Percentiles rank a stretch among this genome's conserved stretches.
Conservation (phyloP, 2,797 vertebrate genomes). For the Sylvilagus floridanus region DNA sequence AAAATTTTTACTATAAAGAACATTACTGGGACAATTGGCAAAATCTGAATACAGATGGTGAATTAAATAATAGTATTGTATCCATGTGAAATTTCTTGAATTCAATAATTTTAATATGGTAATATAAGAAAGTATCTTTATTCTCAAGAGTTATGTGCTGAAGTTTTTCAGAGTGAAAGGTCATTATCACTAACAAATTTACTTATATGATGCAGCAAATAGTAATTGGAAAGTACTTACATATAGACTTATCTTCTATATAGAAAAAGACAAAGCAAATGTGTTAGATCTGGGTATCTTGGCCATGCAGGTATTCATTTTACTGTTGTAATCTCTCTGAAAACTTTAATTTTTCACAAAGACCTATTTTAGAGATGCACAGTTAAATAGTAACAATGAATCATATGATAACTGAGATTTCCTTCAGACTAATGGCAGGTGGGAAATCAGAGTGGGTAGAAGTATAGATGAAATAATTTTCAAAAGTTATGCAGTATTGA, state of each 20-base stretch:
- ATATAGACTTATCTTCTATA: not conserved
- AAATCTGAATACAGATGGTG: conserved; percentile 33
- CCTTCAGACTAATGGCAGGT: conserved; percentile 1
- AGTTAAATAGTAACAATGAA: conserved; percentile 49
- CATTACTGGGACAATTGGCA: not conserved
- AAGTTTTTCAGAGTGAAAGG: conserved; percentile 37
- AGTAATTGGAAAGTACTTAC: not conserved
- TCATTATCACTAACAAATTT: conserved; percentile 34
- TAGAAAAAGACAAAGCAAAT: conserved; percentile 41
- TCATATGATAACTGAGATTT: conserved; percentile 22
- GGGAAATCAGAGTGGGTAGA: not conserved
- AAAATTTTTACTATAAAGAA: conserved; percentile 36
- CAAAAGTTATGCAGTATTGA: conserved; percentile 53
- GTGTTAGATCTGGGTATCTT: conserved; percentile 10
- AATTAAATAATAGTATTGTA: conserved; percentile 10
- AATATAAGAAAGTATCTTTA: conserved; percentile 34
- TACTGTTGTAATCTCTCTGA: conserved; percentile 20
- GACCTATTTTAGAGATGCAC: conserved; percentile 32
- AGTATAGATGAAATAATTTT: conserved; percentile 58
- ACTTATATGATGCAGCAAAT: conserved; percentile 31
- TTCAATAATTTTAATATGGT: not conserved
- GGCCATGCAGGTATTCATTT: conserved; percentile 10
- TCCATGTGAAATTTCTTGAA: conserved; percentile 7
- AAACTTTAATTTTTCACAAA: conserved; percentile 29
- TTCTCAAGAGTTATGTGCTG: conserved; percentile 12